These are phyloP conservation scores for Dryobota labecula DNA, from an alignment of 2,888 invertebrate genomes.

Conservation along the genomic window DNA sequence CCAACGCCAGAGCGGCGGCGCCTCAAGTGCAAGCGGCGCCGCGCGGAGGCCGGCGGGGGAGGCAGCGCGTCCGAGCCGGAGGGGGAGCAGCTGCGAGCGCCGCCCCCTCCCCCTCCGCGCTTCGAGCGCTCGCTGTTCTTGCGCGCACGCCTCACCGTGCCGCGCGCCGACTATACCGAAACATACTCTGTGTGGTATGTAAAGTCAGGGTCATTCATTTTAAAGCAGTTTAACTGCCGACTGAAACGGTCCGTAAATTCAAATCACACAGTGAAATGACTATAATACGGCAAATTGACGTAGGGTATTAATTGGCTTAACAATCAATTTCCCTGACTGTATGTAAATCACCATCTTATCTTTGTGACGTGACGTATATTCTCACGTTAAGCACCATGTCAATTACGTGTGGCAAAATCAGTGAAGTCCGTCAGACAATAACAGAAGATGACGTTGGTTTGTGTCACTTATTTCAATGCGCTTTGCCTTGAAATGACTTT, in stretches of 20 bases:
- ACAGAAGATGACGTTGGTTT: background rate
- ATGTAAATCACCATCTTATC: background rate
- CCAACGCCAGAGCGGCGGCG: constrained; percentile 17
- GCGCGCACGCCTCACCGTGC: constrained; percentile 76
- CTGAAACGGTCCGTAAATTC: background rate
- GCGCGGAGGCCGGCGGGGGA: background rate
- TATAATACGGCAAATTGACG: background rate
- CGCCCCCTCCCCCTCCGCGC: constrained; percentile 69
- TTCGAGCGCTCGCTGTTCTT: constrained; percentile 74
- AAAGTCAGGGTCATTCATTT: too few relatives aligned
- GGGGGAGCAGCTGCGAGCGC: background rate
- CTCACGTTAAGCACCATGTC: too few relatives aligned
- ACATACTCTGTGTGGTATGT: constrained; percentile 72
- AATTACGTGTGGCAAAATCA: background rate
- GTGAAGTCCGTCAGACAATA: too few relatives aligned
- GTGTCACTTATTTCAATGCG: background rate
- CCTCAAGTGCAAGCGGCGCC: constrained; percentile 39
- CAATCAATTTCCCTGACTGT: too few relatives aligned
- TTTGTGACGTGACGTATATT: background rate
- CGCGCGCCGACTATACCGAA: constrained; percentile 80
- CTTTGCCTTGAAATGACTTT: background rate
- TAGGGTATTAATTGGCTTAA: background rate
- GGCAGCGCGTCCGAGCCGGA: background rate
- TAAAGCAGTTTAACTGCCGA: background rate
- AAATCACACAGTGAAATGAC: background rate